Evolutionary conservation across 2,888 invertebrate genomes (phyloP).

Genomic region (Adelognathus sp.): DNA sequence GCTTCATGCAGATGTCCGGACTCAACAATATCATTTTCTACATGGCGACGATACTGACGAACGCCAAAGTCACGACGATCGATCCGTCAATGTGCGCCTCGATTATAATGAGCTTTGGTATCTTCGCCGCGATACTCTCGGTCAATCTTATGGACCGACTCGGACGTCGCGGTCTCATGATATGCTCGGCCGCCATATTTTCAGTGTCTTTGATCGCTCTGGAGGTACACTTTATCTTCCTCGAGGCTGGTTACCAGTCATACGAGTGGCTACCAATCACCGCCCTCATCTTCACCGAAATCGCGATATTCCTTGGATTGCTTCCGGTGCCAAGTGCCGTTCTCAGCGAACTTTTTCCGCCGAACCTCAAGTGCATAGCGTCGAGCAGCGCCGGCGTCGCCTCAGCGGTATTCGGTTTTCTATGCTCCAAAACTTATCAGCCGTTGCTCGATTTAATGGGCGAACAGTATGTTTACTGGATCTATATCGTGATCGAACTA

Average conservation of each 20-base stretch:
- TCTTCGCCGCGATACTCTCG: slow-evolving; percentile 31
- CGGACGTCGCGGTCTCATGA: slow-evolving; percentile 52
- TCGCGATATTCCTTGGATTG: slow-evolving; percentile 63
- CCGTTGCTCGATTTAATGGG: slow-evolving; percentile 64
- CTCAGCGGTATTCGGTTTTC: slow-evolving; percentile 67
- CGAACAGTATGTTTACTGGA: slow-evolving; percentile 68
- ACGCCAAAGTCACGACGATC: slow-evolving; percentile 47
- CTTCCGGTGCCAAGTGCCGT: slow-evolving; percentile 67
- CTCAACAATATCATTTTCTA: slow-evolving; percentile 54
- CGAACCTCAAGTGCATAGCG: slow-evolving; percentile 68
- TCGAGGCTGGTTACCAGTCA: slow-evolving; percentile 53
- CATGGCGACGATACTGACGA: slow-evolving; percentile 57
- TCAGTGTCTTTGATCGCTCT: slow-evolving; percentile 57
- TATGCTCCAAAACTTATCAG: slow-evolving; percentile 67
- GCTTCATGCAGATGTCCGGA: slow-evolving; percentile 57
- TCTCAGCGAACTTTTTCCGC: slow-evolving; percentile 70
- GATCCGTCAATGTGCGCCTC: slow-evolving; percentile 51
- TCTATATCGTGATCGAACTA: slow-evolving; percentile 60
- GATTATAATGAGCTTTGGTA: slow-evolving; percentile 39
- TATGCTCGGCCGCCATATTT: slow-evolving; percentile 54
- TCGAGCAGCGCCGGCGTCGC: slow-evolving; percentile 64
- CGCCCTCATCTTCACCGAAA: slow-evolving; percentile 58
- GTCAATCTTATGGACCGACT: slow-evolving; percentile 53
- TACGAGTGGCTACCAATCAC: slow-evolving; percentile 67
- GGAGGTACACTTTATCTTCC: slow-evolving; percentile 65